Base-by-base conservation (phyloP, 2,888 invertebrate species). In the Pristionchus entomophagus region DNA sequence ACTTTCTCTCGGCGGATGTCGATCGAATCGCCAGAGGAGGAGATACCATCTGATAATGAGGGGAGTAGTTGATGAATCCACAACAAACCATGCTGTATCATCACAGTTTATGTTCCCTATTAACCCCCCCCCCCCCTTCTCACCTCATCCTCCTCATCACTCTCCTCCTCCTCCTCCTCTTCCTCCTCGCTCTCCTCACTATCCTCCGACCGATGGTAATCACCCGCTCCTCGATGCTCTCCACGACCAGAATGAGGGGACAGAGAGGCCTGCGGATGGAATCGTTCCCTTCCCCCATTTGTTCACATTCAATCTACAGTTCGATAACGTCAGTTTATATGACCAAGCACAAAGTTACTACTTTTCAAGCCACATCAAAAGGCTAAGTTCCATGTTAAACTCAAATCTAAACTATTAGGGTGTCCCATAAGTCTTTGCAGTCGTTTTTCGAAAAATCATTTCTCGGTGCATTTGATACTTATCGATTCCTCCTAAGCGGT, bases 131-230 rank as follows among this genome's bases (percentile, higher is more conserved):
- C 56, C 5, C 10, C 19, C 14, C 56, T 17, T 6, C 78, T 26
- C 17, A 80, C 78, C 78, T 80, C 78, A n/a, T 69, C 73, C 53
- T 41, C 53, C 35, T 41, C 73, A 35, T 86, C 82, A 38, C 78
- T 65, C 51, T 56, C 56, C 14, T 85, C 85, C 26, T 87, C 87
- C 17, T 88, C 65, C 32, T 84, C 83, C 59, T 59, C 77, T n/a
- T 77, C 82, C 29, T 29, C 82, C 62, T 83, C 82, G 8, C 49
- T 51, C 83, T 84, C 83, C 32, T 84, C 83, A 49, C 65, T 65
- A 32, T 51, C 78, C n/a, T n/a, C n/a, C 78, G 78, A 80, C 51
- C 51, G 78, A 80, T 59, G 59, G 26, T 51, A 51, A 32, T 51
- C 78, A 17, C 73, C 73, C 26, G 41, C 73, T 41, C 73, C 73